Conservation (phyloP, 53 echinoderm and acorn worm species). For the Stichopus horrens region DNA sequence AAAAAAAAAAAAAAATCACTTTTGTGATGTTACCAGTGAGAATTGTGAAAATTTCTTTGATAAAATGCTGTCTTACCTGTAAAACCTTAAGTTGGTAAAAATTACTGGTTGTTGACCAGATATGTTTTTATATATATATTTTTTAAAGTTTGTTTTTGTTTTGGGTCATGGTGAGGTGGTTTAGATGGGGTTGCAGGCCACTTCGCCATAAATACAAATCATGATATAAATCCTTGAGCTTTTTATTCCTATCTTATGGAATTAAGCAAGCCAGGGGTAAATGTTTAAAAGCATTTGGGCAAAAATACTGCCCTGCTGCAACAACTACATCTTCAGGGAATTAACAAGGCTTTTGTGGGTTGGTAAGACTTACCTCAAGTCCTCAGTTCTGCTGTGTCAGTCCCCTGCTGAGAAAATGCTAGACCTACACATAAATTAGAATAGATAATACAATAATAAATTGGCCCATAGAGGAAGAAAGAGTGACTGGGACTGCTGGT, state of each 20-base stretch:
- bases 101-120: background rate
- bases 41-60: too few species aligned
- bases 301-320: background rate
- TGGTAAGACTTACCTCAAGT: background rate
- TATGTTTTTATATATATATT: background rate
- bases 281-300: background rate
- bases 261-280: background rate
- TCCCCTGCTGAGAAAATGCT: background rate
- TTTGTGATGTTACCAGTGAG: too few species aligned
- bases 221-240: background rate
- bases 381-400: background rate
- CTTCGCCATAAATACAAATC: background rate
- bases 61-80: too few species aligned
- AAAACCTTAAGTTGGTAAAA: too few species aligned
- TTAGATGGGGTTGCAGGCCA: background rate
- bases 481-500: background rate
- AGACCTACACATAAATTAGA: background rate
- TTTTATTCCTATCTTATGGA: background rate
- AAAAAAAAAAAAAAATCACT: too few species aligned
- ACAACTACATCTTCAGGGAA: background rate
- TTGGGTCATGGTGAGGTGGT: too few species aligned
- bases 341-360: background rate
- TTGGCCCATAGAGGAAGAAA: background rate
- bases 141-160: background rate
- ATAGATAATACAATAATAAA: background rate